Conservation (phyloP, 92 coral and sea anemone genomes). For the Bergia sp. region DNA sequence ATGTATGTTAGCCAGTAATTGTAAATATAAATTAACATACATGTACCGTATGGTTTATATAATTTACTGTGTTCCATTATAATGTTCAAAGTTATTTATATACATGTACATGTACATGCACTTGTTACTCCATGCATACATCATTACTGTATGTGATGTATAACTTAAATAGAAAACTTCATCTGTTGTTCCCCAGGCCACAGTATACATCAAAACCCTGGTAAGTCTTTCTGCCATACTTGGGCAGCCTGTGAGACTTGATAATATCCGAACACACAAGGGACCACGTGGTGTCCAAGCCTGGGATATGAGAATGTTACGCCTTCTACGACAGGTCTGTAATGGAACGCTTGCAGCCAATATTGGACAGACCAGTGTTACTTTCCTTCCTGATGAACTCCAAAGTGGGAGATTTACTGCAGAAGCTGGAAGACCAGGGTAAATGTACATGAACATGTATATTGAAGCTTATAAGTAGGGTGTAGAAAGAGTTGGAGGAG, state of each 20-base stretch:
- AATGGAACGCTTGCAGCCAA: constrained; percentile 93
- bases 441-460: not conserved
- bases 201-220: constrained; percentile 67
- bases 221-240: constrained; percentile 75
- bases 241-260: constrained; percentile 73
- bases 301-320: constrained; percentile 85
- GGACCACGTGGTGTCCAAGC: constrained; percentile 76
- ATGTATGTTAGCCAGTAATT: no score
- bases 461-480: not conserved
- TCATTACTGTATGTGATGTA: no score
- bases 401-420: constrained; percentile 81
- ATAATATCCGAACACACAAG: constrained; percentile 59
- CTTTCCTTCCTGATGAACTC: constrained; percentile 86
- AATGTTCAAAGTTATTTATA: no score
- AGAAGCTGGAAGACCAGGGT: constrained; percentile 94
- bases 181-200: not conserved
- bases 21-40: no score
- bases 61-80: no score
- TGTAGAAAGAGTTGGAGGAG: no score
- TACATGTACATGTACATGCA: no score
- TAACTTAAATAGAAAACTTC: not conserved
- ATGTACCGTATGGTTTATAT: no score
- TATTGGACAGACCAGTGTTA: constrained; percentile 83
- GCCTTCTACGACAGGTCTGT: constrained; percentile 85
- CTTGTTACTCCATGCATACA: no score